Evolutionary conservation across 2,113 vertebrate species (phyloP), one percentile per base, ranked within the genome.

Genomic region (Chloropsis cyanopogon): DNA sequence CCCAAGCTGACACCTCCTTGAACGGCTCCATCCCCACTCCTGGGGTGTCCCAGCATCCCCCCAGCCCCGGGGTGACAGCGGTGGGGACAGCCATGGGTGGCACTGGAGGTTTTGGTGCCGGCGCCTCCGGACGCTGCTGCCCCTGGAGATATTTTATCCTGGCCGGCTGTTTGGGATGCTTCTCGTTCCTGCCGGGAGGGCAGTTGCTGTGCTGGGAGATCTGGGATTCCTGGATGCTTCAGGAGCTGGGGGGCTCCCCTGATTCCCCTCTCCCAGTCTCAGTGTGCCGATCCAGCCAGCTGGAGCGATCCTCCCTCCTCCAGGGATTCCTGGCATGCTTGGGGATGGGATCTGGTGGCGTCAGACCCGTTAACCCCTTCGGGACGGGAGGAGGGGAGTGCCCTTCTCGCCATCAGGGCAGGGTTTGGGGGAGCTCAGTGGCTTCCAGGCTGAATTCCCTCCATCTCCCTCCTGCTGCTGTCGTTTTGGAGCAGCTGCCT

Each of bases 131-230:
- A 25, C 60, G 63, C 82, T 33, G 84, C 60, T 57, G 83, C 69
- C 81, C 3, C 2, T 6, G 81, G 17, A 12, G 69, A 28, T 39
- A 47, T 84, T 84, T n/a, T 61, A 33, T 14, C 44, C 39, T 14
- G 61, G 6, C 60, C 54, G 92, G 93, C 98, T 98, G 97, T 53
- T 91, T 86, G 92, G 90, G 95, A 98, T 98, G 95, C 89, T 88
- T 95, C 70, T 95, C 95, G 89, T 97, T 96, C 97, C 59, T 97
- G 97, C 95, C 70, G 86, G 11, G 25, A 66, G 92, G 87, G 94
- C 97, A 97, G 97, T 97, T 98, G 98, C 96, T 16, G 56, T 80
- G 76, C 85, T 66, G 97, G 91, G 90, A 94, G 97, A 85, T 75
- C 96, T 97, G 92, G 93, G 95, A 98, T 98, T 97, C 96, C 95